A percentile compares a stretch with the other conserved stretches of the same genome.
These are phyloP conservation scores for Clepsis dumicolana DNA, from an alignment of 2,888 invertebrate genomes.

Conservation along the genomic window DNA sequence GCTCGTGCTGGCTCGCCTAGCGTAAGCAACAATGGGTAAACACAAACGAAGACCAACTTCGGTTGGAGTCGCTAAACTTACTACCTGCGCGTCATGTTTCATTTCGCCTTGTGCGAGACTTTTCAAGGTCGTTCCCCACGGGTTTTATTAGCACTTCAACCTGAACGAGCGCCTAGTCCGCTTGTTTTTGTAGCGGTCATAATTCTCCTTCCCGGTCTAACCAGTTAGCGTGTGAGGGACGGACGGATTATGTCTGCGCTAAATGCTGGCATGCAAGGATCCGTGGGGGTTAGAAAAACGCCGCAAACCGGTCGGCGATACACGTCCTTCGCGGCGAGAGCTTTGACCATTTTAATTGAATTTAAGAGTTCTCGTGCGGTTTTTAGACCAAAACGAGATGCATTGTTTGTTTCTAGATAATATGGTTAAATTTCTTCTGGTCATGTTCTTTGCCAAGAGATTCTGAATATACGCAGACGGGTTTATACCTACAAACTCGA, in stretches of 20 bases:
- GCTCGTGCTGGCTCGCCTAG: too few species aligned
- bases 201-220: neutral
- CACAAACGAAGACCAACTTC: too few species aligned
- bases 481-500: too few species aligned
- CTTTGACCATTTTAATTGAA: conserved; percentile 5
- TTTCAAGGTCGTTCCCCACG: neutral
- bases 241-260: neutral
- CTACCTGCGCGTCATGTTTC: neutral
- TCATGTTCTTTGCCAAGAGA: too few species aligned
- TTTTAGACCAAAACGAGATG: neutral
- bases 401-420: neutral
- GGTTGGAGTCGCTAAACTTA: too few species aligned
- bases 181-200: neutral
- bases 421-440: too few species aligned
- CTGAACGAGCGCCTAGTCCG: neutral
- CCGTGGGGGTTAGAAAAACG: conserved; percentile 5
- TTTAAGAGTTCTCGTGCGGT: neutral
- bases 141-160: neutral
- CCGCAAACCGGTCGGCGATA: conserved; percentile 3
- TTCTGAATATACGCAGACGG: too few species aligned
- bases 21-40: too few species aligned
- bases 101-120: too few species aligned
- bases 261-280: neutral
- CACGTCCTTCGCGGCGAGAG: neutral
- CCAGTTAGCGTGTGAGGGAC: neutral